phyloP scores from a whole-genome alignment of 2,888 invertebrate species.

The Pyrocoelia pectoralis region DNA sequence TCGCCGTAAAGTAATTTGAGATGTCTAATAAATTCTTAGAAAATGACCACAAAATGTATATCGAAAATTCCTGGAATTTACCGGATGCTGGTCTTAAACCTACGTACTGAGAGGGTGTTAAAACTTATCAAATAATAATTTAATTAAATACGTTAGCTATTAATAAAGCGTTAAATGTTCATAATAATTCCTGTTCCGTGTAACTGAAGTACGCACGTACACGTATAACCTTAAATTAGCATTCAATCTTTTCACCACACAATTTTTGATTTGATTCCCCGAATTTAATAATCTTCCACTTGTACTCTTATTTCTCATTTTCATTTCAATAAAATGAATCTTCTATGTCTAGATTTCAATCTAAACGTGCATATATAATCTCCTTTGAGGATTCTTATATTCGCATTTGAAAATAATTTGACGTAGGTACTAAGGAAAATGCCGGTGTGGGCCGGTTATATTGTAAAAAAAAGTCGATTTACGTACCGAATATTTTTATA shows the following conservation, averaged over 20 bases:
- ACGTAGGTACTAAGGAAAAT: background rate
- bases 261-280: background rate
- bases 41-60: constrained; percentile 14
- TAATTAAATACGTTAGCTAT: constrained; percentile 3
- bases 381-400: constrained; percentile 1
- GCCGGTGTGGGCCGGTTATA: no score
- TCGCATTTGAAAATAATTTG: background rate
- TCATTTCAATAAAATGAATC: background rate
- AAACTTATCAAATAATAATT: constrained; percentile 6
- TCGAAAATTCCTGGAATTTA: constrained; percentile 9
- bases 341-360: constrained; percentile 1
- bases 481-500: no score
- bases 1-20: constrained; percentile 6
- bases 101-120: background rate
- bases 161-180: background rate
- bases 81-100: background rate
- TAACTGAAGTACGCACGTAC: background rate
- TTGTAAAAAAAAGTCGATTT: no score
- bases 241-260: background rate
- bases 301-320: constrained; percentile 6
- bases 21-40: constrained; percentile 13
- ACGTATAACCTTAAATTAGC: background rate
- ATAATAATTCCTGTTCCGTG: background rate
- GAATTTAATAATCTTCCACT: constrained; percentile 11
- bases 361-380: background rate